Conservation (phyloP, 1,140 invertebrate genomes). For the Drosophila navojoa region DNA sequence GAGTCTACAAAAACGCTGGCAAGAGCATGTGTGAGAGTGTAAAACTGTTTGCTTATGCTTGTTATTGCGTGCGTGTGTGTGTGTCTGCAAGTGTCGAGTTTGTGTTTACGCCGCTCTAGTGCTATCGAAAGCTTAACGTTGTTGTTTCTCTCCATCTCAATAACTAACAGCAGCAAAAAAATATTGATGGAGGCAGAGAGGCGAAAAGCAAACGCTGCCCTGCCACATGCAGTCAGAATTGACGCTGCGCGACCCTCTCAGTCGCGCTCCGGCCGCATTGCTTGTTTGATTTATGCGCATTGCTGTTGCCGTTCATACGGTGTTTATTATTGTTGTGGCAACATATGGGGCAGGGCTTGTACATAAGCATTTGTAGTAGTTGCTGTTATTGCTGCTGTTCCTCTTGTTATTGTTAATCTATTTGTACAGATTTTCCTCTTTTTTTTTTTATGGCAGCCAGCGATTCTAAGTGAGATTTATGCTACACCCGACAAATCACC, state of each 20-base stretch:
- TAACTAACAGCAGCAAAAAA: constrained; percentile 38
- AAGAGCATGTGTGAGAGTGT: background rate
- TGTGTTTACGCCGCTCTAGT: constrained; percentile 46
- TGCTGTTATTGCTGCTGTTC: constrained; percentile 49
- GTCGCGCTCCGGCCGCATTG: constrained; percentile 5
- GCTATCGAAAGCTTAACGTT: constrained; percentile 38
- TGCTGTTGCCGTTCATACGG: constrained; percentile 48
- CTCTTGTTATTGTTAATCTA: constrained; percentile 74
- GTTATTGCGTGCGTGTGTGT: constrained; percentile 3
- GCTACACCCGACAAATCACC: constrained; percentile 11
- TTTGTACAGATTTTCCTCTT: constrained; percentile 66
- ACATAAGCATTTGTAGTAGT: constrained; percentile 36
- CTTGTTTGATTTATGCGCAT: constrained; percentile 70
- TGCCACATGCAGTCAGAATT: constrained; percentile 57
- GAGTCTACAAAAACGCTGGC: background rate
- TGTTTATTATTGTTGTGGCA: constrained; percentile 71
- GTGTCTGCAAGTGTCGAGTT: constrained; percentile 38
- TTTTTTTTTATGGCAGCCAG: constrained; percentile 27
- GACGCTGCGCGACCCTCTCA: background rate
- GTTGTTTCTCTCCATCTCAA: constrained; percentile 46
- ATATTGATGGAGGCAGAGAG: constrained; percentile 18
- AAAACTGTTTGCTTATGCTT: constrained; percentile 7
- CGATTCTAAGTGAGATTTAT: constrained; percentile 73
- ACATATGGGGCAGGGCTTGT: constrained; percentile 61
- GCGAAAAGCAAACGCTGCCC: constrained; percentile 60